These are phyloP conservation scores for Tinea trinotella DNA, from an alignment of 2,888 invertebrate genomes.

Conservation along the genomic window DNA sequence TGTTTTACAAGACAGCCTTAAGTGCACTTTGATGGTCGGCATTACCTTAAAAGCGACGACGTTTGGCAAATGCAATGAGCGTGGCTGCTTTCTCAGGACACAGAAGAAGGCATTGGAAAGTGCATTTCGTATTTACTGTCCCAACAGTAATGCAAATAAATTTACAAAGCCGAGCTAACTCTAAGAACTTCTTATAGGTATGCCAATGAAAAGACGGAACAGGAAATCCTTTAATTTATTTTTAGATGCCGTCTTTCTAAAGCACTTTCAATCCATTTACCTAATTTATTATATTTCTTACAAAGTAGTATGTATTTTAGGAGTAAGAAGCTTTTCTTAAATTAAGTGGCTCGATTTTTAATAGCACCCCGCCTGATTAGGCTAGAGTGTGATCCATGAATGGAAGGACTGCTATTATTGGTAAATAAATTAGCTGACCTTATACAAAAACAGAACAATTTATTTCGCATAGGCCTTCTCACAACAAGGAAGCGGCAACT, in stretches of 20 bases:
- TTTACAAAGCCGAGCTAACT: background rate
- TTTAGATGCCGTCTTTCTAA: background rate
- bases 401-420: too few relatives aligned
- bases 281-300: too few relatives aligned
- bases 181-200: background rate
- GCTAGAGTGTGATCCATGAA: too few relatives aligned
- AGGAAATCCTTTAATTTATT: background rate
- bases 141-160: conserved; percentile 13
- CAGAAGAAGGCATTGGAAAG: background rate
- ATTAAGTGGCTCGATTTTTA: too few relatives aligned
- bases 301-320: too few relatives aligned
- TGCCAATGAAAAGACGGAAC: background rate
- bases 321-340: too few relatives aligned
- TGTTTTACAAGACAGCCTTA: conserved; percentile 9
- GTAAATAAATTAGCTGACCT: too few relatives aligned
- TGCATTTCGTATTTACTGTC: conserved; percentile 6
- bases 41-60: conserved; percentile 14
- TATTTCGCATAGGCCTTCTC: too few relatives aligned
- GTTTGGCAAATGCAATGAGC: conserved; percentile 16
- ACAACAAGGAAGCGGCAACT: too few relatives aligned
- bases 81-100: background rate
- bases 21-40: conserved; percentile 10
- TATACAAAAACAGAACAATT: too few relatives aligned
- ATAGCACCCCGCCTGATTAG: too few relatives aligned
- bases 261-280: background rate